Evolutionary conservation across 1,140 invertebrate species (phyloP), one percentile per base, ranked within the genome.

Genomic region (Panagrolaimus sp.): DNA sequence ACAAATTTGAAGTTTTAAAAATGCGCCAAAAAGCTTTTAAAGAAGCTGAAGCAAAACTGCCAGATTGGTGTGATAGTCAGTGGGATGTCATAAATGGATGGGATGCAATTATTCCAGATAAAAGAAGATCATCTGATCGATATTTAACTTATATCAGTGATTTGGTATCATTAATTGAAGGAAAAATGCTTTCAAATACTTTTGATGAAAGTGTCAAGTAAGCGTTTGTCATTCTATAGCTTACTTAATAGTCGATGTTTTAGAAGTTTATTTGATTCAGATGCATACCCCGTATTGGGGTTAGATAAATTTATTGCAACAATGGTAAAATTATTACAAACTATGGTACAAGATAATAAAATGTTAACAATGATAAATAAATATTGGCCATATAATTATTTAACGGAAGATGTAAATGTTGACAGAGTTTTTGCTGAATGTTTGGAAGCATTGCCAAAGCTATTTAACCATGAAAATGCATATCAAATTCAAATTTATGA

Each of bases 161-260:
- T 23, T 4, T 57, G 0, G 9, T 25, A 27, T 20, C 51, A 11
- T 20, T 57, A 11, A 57, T 57, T 20, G 51, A 57, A 25, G 51
- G 51, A 13, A 57, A 57, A 11, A 57, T 57, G 51, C 20, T 16
- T 20, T 20, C 27, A 27, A 57, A 57, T 8, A 20, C 20, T 20
- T 57, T 57, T 57, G 51, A 57, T 20, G 51, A 57, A 27, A 11
- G 27, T 57, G 51, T 27, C 51, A 57, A 57, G 51, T 57, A 27
- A 16, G 51, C 20, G 20, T 20, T 13, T 57, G n/a, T 57, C n/a
- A n/a, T n/a, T n/a, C n/a, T n/a, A n/a, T n/a, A n/a, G n/a, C n/a
- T n/a, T n/a, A n/a, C n/a, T n/a, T n/a, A n/a, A n/a, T n/a, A n/a
- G n/a, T n/a, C n/a, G n/a, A n/a, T n/a, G n/a, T n/a, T n/a, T n/a